Conservation (phyloP, 2,888 invertebrate genomes). For the Sinelater perroti region DNA sequence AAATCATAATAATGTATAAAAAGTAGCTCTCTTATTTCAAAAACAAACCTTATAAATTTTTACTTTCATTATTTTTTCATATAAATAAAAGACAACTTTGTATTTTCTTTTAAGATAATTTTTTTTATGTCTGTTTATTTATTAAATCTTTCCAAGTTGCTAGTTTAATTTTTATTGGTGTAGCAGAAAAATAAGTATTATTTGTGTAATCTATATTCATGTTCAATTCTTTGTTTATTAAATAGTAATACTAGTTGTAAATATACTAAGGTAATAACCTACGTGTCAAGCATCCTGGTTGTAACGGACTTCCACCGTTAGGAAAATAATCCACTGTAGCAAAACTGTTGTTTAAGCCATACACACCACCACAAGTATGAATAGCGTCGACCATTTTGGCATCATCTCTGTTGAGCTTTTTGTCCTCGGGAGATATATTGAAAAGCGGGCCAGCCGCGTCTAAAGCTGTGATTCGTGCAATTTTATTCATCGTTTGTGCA, state of each 20-base stretch:
- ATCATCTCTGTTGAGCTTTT: not conserved
- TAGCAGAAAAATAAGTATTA: no score
- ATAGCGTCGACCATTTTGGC: conserved; percentile 12
- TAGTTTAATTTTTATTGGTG: not conserved
- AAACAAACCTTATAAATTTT: no score
- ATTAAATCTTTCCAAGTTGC: not conserved
- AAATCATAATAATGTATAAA: no score
- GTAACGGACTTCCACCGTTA: conserved; percentile 4
- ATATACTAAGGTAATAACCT: no score
- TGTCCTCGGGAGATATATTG: not conserved
- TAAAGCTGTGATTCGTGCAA: conserved; percentile 8
- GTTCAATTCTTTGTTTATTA: no score
- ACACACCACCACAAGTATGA: conserved; percentile 8
- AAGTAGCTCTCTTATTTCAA: no score
- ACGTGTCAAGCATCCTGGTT: conserved; percentile 3
- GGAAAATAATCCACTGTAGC: conserved; percentile 9
- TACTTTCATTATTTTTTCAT: no score
- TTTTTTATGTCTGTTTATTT: no score
- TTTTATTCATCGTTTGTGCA: not conserved
- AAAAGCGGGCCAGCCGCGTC: conserved; percentile 8
- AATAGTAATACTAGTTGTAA: no score
- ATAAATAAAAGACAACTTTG: no score
- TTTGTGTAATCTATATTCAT: no score
- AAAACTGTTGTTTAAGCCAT: not conserved
- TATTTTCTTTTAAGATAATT: no score